Conservation (phyloP, 1,140 invertebrate genomes). For the Heliconius nattereri region DNA sequence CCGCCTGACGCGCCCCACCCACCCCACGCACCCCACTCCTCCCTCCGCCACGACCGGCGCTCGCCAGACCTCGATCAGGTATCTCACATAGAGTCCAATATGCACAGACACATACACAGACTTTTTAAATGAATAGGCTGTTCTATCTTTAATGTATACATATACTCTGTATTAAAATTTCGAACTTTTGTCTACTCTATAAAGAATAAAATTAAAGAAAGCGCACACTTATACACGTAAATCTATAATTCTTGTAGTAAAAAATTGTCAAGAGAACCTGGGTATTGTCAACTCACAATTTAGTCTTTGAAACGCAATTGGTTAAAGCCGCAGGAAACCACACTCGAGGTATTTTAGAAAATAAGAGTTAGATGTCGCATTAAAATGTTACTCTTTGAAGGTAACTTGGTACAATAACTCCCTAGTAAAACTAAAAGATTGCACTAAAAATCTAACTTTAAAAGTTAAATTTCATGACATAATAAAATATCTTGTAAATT, state of each 20-base stretch:
- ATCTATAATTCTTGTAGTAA: background rate
- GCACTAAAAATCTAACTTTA: too few relatives aligned
- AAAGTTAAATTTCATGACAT: too few relatives aligned
- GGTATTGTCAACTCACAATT: background rate
- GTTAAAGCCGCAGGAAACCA: background rate
- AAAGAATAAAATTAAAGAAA: background rate
- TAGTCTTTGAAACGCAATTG: background rate
- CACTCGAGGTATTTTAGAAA: background rate
- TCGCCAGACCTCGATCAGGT: conserved; percentile 96
- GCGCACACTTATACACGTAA: background rate
- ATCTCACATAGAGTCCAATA: conserved; percentile 50
- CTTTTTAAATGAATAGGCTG: too few relatives aligned
- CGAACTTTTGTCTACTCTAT: too few relatives aligned
- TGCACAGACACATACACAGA: background rate
- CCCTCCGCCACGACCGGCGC: conserved; percentile 83
- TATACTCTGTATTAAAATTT: too few relatives aligned
- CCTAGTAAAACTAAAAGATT: too few relatives aligned
- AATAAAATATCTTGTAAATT: too few relatives aligned
- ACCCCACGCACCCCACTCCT: conserved; percentile 84
- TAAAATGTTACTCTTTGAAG: background rate
- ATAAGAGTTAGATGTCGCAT: background rate
- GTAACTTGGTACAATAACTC: too few relatives aligned
- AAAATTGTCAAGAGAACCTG: background rate
- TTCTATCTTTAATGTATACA: too few relatives aligned
- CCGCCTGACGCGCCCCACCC: conserved; percentile 80